Base-by-base conservation (phyloP, 2,113 vertebrate genomes). In the Strigops habroptila region DNA sequence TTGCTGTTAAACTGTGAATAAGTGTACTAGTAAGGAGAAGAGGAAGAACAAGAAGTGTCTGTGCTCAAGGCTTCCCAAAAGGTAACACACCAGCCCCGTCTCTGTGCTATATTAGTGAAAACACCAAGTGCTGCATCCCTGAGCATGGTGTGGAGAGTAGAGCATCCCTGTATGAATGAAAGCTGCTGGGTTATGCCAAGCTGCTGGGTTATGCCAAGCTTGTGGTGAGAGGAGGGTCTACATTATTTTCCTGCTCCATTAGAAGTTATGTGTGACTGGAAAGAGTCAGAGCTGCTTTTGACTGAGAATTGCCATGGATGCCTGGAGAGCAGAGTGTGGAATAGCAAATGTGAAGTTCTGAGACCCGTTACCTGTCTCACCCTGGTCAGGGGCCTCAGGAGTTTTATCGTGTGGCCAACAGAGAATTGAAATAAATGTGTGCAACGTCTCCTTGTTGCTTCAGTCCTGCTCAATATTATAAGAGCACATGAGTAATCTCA, bases 21-120 rank as follows among this genome's bases (percentile, higher is more conserved):
- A 31, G 2, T 9, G 22, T 7, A 11, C 33, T 46, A 0, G 0
- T 2, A 30, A 76, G 28, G 48, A 14, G 27, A 63, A 24, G 37
- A 46, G 91, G 15, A 75, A 37, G 31, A 78, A 43, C 0, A 2
- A 41, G 44, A 69, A 28, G 7, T 21, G 25, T 79, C 69, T 67
- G 51, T 67, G 37, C 55, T 78, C 46, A 68, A 70, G n/a, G 12
- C 15, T 43, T 41, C 24, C 24, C 41, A 57, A n/a, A 49, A 63
- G 28, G 28, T 53, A 62, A 79, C 37, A 30, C 51, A 19, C 12
- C 9, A 18, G 6, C 9, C 24, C 49, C 25, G 21, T 27, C 73
- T 31, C 63, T 28, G 31, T 25, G 65, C 52, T 71, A 18, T 13
- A 1, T 37, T 0, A 12, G 25, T 27, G 44, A 30, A 46, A 64